phyloP scores from a whole-genome alignment of 2,888 invertebrate genomes.

The Cephus rjabovi region DNA sequence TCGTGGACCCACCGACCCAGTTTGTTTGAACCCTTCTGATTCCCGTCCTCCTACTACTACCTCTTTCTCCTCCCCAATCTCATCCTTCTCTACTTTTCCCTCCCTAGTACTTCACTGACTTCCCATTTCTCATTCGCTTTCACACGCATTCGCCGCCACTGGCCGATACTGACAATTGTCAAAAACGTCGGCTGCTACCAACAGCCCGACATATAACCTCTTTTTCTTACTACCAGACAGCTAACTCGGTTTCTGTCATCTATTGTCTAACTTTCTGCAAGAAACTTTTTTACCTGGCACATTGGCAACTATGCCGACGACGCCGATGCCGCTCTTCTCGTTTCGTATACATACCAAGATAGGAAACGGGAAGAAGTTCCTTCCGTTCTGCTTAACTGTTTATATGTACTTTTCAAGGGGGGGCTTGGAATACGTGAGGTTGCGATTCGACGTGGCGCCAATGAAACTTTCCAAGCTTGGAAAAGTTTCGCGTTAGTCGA shows the following conservation, averaged over 20 bases:
- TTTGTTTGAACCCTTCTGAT: conserved; percentile 16
- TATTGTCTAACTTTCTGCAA: background rate
- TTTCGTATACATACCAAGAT: background rate
- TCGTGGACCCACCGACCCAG: conserved; percentile 23
- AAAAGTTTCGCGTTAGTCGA: background rate
- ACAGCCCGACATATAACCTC: background rate
- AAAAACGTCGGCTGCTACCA: background rate
- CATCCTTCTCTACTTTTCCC: background rate
- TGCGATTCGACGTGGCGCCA: background rate
- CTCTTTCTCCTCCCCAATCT: background rate
- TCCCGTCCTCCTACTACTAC: conserved; percentile 20
- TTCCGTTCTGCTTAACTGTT: background rate
- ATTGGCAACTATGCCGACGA: background rate
- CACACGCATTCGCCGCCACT: background rate
- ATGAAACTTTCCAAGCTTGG: background rate
- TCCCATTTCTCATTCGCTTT: conserved; percentile 4
- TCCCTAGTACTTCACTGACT: background rate
- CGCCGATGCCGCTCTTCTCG: background rate
- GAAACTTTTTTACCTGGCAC: background rate
- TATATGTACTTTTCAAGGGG: background rate
- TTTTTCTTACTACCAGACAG: background rate
- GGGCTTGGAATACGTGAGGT: background rate
- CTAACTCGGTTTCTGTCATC: background rate
- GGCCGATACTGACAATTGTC: background rate
- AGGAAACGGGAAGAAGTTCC: background rate